Conservation (phyloP, 2,797 vertebrate genomes). For the Gallinago nigripennis region DNA sequence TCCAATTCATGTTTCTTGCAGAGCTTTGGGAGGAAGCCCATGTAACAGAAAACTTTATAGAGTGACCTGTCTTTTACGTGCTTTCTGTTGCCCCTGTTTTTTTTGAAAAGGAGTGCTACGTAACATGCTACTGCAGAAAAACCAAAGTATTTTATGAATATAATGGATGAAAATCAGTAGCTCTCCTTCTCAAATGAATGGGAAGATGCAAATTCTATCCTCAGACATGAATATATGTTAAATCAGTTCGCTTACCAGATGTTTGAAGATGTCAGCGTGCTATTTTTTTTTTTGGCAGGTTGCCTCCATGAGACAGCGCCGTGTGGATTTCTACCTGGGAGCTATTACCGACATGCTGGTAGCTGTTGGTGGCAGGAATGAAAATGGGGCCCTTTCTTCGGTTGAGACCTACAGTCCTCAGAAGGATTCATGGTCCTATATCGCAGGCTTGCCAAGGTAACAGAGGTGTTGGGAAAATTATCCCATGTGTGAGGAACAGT, state of each 20-base stretch:
- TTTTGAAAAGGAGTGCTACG: background rate
- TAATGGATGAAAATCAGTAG: background rate
- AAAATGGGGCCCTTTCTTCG: conserved; percentile 87
- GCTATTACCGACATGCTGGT: conserved; percentile 86
- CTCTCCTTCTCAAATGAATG: background rate
- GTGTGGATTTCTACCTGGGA: conserved; percentile 93
- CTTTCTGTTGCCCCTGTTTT: background rate
- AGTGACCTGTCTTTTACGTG: background rate
- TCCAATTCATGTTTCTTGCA: background rate
- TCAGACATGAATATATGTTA: background rate
- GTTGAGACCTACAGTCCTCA: conserved; percentile 90
- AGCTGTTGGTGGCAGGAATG: conserved; percentile 93
- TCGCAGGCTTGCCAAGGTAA: conserved; percentile 90
- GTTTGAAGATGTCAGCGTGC: conserved; percentile 2
- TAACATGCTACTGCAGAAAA: background rate
- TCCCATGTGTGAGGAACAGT: background rate
- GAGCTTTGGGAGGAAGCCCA: background rate
- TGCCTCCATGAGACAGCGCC: conserved; percentile 86
- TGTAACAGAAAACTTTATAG: background rate
- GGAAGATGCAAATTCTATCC: background rate
- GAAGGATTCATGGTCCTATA: conserved; percentile 90
- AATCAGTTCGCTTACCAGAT: background rate
- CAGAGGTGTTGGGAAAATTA: background rate
- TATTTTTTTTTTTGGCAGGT: conserved; percentile 68
- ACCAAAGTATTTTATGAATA: background rate